Evolutionary conservation across 2,888 invertebrate genomes (phyloP), one percentile per base, ranked within the genome.

Genomic region (Macrostomum cliftonense): DNA sequence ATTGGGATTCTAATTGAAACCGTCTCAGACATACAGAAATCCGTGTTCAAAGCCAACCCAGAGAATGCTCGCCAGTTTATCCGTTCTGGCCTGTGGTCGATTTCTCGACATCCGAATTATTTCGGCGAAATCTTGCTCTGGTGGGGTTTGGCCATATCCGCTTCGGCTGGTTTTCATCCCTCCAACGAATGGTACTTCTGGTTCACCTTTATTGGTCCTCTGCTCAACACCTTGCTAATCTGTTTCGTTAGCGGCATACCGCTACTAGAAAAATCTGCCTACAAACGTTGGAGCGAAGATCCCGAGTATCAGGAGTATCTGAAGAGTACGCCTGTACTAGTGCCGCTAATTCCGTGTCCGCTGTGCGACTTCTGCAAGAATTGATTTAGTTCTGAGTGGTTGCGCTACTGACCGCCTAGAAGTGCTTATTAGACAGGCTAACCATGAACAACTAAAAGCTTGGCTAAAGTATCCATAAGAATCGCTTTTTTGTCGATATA

Each of bases 81-180:
- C 39, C 53, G 37, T 2, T 49, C 54, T 36, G 66, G 67, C 12
- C 54, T 67, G 13, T 67, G 67, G 67, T 59, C 60, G 28, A 49
- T 64, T 5, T 61, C 61, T 12, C 58, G 64, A 12, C 63, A 67
- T 53, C 67, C 67, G 2, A 67, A 67, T 52, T 67, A 67, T 51
- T 59, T 67, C n/a, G 67, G 67, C n/a, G 67, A 67, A 52, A 66
- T 67, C 21, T 56, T 66, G 42, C 58, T 66, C 60, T 67, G 66
- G 65, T 48, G 55, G 1, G 67, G 67, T 1, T 52, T 66, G 2
- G 66, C 58, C 52, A 20, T 63, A 1, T 58, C 63, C 0, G 55
- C 59, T 12, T 56, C 13, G n/a, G 17, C 47, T n/a, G 37, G 47
- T n/a, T 12, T 37, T 14, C 37, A 59, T 0, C 58, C 57, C 12